These are phyloP conservation scores for Pantherophis alleghaniensis DNA, from an alignment of 2,797 vertebrate species.

Conservation along the genomic window DNA sequence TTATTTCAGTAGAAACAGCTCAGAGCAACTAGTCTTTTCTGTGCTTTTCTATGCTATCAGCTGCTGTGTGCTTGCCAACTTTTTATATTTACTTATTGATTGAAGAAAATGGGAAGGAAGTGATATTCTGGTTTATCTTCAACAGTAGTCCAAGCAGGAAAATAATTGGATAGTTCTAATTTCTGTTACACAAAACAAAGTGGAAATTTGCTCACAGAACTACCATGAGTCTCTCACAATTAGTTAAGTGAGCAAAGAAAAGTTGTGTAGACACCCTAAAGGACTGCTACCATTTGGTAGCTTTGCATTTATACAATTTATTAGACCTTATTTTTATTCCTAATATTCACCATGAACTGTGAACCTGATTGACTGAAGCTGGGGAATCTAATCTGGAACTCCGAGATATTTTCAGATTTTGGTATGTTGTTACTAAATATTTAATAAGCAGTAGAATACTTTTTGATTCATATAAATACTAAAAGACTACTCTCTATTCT, in stretches of 20 bases:
- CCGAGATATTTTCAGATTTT: neutral
- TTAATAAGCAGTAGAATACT: neutral
- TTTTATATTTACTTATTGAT: conserved; percentile 8
- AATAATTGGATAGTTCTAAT: conserved; percentile 30
- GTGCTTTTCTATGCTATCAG: neutral
- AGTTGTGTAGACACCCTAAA: neutral
- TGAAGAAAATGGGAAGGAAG: conserved; percentile 6
- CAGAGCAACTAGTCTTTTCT: neutral
- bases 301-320: conserved; percentile 6
- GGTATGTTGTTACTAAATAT: neutral
- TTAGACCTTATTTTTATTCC: neutral
- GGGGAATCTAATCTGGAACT: neutral
- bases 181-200: conserved; percentile 44
- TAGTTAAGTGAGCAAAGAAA: neutral
- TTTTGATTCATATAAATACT: neutral
- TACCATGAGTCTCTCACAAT: neutral
- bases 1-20: conserved; percentile 14
- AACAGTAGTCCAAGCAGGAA: conserved; percentile 29
- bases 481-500: neutral
- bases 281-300: neutral
- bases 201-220: conserved; percentile 28
- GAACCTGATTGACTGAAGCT: neutral
- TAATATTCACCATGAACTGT: neutral
- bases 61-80: neutral
- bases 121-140: conserved; percentile 11